Percentiles rank a stretch among this genome's conserved stretches.
phyloP scores from a whole-genome alignment of 2,113 vertebrate species.

The Petaurus breviceps region DNA sequence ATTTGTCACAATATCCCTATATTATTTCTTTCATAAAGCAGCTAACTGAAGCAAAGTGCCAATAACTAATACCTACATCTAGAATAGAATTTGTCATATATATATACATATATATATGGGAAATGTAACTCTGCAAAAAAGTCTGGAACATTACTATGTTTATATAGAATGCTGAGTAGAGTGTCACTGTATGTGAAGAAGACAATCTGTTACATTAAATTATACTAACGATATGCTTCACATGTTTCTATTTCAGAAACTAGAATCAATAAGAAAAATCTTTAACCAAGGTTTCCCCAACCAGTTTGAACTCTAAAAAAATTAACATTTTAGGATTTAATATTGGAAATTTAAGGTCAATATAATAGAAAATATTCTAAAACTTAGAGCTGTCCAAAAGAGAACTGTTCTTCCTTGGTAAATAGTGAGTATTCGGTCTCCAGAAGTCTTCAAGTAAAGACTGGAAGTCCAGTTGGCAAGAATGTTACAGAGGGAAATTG shows the following conservation, averaged over 20 bases:
- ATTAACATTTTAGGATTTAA: constrained; percentile 49
- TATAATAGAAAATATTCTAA: neutral
- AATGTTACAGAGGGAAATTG: neutral
- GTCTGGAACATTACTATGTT: constrained; percentile 55
- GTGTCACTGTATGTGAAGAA: constrained; percentile 57
- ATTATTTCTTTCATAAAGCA: constrained; percentile 63
- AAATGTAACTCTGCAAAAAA: constrained; percentile 54
- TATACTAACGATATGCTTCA: constrained; percentile 42
- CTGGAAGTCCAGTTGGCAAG: neutral
- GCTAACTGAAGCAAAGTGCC: constrained; percentile 48
- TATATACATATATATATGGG: constrained; percentile 25
- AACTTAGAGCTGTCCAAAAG: neutral
- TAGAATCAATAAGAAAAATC: constrained; percentile 63
- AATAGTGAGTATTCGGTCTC: neutral
- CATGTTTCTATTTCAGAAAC: constrained; percentile 64
- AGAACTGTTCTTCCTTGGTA: neutral
- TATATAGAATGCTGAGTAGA: constrained; percentile 57
- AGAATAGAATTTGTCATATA: constrained; percentile 57
- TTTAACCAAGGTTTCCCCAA: constrained; percentile 59
- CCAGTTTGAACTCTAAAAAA: constrained; percentile 47
- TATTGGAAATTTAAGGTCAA: neutral
- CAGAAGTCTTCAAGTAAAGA: neutral
- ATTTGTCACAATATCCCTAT: constrained; percentile 67
- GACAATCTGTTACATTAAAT: constrained; percentile 73
- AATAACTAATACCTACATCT: constrained; percentile 60